A percentile compares a stretch with the other conserved stretches of the same genome.
phyloP scores from a whole-genome alignment of 2,113 vertebrate species.

The Brevimyrus niger region DNA sequence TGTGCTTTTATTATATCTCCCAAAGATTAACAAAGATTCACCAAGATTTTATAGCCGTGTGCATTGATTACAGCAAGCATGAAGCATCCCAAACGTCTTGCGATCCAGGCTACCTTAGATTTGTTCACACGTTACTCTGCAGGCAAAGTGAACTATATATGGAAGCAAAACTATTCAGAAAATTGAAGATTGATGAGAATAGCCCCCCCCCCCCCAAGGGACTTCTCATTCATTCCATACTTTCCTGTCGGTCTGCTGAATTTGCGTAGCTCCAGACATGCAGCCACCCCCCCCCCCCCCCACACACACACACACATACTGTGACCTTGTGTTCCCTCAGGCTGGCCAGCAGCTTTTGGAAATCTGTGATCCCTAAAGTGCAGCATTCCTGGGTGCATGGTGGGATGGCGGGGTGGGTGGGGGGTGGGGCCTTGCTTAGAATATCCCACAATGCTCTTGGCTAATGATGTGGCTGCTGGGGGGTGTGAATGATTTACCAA shows the following conservation, averaged over 20 bases:
- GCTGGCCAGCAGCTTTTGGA: neutral
- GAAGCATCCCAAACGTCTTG: neutral
- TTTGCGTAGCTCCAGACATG: neutral
- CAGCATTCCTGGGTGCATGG: neutral
- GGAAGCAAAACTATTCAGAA: neutral
- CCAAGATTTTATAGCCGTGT: neutral
- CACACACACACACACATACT: neutral
- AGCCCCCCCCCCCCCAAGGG: neutral
- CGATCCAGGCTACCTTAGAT: neutral
- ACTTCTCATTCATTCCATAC: neutral
- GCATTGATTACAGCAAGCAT: neutral
- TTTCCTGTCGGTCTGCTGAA: neutral
- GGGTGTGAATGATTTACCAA: neutral
- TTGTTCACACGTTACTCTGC: neutral
- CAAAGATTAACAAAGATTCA: neutral
- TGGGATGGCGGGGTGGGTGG: neutral
- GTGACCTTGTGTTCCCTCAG: neutral
- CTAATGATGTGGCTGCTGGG: neutral
- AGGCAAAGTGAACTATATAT: neutral
- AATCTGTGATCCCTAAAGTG: constrained; percentile 11
- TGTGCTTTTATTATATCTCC: neutral
- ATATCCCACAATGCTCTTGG: constrained; percentile 10
- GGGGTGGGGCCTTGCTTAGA: neutral
- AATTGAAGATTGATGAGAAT: neutral
- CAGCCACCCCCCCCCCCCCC: neutral